Evolutionary conservation across 1,140 invertebrate species (phyloP), one percentile per base, ranked within the genome.

Genomic region (Neuroterus valhalla): DNA sequence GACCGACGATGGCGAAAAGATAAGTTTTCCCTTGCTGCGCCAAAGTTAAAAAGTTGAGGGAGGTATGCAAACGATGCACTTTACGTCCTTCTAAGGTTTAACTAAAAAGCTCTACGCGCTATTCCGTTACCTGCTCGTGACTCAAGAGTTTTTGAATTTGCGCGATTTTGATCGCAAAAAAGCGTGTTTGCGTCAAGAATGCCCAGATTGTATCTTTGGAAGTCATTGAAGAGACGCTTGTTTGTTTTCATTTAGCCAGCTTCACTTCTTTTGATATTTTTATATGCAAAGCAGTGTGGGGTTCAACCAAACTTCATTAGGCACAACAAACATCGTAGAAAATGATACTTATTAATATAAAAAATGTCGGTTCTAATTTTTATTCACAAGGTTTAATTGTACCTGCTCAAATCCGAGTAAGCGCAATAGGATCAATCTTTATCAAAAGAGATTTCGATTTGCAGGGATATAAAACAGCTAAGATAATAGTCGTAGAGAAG

Each of bases 21-120:
- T 84, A 86, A 84, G 77, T 74, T 70, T 68, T 79, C 78, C 75
- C 55, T 11, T 62, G 55, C 48, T 73, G 68, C 78, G 81, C 82
- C 84, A 71, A 84, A 86, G 86, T 86, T 75, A 68, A 80, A 71
- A 84, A 86, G 86, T 86, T 75, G 70, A 80, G 71, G 71, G 66
- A 68, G 44, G 70, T 74, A 78, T 78, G 69, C 74, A 72, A 72
- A 38, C 73, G 42, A 78, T 68, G 77, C 77, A 69, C 72, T 62
- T 70, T 70, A 19, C 46, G 68, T 69, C 44, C 70, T 62, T 31
- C 55, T 62, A 31, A 11, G 55, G 55, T 62, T 62, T 62, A 62
- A 62, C 55, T 62, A 62, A 23, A 23, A 62, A 62, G 55, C 55
- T 62, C 55, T 62, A 62, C 55, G 55, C 55, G 55, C 55, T 38